Evolutionary conservation across 2,888 invertebrate species (phyloP).

Genomic region (Cerastis rubricosa): DNA sequence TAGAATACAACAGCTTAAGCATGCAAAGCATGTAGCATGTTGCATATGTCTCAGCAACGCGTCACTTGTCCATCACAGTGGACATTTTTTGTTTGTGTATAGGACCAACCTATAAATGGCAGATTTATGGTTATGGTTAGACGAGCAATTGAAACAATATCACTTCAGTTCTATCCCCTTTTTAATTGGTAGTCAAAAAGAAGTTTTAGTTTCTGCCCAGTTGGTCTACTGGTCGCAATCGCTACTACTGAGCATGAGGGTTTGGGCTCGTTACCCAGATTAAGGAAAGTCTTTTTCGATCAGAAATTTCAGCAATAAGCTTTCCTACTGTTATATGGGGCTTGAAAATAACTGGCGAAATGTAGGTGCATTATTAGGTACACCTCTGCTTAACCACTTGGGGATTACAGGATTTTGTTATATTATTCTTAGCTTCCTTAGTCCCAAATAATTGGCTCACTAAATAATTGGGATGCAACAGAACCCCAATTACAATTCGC

Average conservation of each 20-base stretch:
- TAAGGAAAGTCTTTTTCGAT: too few relatives aligned
- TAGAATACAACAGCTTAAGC: background rate
- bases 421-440: background rate
- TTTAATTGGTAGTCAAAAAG: background rate
- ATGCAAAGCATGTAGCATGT: too few relatives aligned
- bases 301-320: too few relatives aligned
- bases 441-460: background rate
- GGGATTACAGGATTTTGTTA: background rate
- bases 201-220: background rate
- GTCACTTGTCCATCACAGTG: too few relatives aligned
- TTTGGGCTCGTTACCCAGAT: too few relatives aligned
- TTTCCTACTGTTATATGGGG: too few relatives aligned
- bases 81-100: background rate
- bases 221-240: background rate
- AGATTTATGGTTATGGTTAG: background rate
- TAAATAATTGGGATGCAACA: slow-evolving; percentile 1
- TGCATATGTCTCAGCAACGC: background rate
- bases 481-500: slow-evolving; percentile 39
- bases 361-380: background rate
- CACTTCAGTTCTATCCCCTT: background rate
- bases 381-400: background rate
- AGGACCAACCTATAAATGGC: background rate
- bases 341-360: background rate
- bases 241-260: too few relatives aligned
- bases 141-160: background rate